phyloP scores from a whole-genome alignment of 2,797 vertebrate genomes.

The Toxotes lorentzi region DNA sequence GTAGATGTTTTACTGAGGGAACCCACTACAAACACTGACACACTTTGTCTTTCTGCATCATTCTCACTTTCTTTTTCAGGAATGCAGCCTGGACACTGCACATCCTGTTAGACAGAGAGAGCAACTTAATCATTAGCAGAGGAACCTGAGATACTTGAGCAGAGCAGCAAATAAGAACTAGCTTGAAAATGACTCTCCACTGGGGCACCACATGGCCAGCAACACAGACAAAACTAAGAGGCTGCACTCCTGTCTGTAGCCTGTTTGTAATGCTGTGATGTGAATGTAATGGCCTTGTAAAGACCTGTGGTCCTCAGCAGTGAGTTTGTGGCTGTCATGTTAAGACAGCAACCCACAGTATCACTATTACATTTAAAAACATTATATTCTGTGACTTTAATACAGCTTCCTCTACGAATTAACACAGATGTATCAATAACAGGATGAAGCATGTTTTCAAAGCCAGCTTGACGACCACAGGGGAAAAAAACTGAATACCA shows the following conservation, averaged over 20 bases:
- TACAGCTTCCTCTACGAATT: background rate
- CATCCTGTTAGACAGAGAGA: conserved; percentile 9
- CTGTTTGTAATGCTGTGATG: background rate
- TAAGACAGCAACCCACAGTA: background rate
- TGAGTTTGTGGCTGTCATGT: background rate
- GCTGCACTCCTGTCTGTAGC: background rate
- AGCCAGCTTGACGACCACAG: background rate
- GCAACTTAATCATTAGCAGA: background rate
- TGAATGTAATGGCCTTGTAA: background rate
- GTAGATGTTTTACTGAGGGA: conserved; percentile 4
- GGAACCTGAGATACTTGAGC: background rate
- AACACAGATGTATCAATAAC: background rate
- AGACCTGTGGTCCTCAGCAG: background rate
- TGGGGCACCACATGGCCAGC: background rate
- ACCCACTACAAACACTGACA: background rate
- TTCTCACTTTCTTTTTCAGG: conserved; percentile 12
- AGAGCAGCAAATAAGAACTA: background rate
- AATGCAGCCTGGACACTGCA: background rate
- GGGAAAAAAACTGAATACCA: no score
- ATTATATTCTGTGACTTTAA: background rate
- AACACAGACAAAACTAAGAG: background rate
- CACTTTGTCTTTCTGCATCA: conserved; percentile 10
- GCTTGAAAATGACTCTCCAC: background rate
- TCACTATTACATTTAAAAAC: background rate
- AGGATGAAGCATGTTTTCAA: background rate